These are phyloP conservation scores for Pelagia noctiluca DNA, from an alignment of 30 jellyfish, hydroid and myxozoan genomes.

Conservation along the genomic window DNA sequence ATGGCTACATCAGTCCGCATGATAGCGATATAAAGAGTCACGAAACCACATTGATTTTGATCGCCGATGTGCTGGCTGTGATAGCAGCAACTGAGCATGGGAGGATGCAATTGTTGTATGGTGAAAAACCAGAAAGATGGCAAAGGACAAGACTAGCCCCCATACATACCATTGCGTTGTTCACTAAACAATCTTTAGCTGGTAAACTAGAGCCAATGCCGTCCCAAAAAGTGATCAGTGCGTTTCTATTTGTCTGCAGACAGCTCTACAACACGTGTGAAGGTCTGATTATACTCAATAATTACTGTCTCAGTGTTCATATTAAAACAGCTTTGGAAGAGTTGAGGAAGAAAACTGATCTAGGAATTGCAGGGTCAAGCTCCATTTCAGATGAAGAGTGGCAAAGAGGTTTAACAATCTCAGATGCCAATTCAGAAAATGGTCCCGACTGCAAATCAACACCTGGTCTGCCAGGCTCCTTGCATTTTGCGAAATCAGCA, in stretches of 20 bases:
- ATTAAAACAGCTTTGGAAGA: slow-evolving; percentile 42
- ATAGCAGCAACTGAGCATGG: slow-evolving; percentile 73
- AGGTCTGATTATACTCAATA: slow-evolving; percentile 53
- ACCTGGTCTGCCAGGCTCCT: too few relatives aligned
- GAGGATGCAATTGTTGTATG: slow-evolving; percentile 71
- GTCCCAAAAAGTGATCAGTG: slow-evolving; percentile 38
- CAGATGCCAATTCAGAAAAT: background rate
- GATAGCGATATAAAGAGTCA: slow-evolving; percentile 7
- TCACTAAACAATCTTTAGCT: slow-evolving; percentile 52
- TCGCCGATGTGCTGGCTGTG: slow-evolving; percentile 78
- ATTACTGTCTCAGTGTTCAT: slow-evolving; percentile 27
- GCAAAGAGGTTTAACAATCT: slow-evolving; percentile 4
- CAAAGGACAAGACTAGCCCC: slow-evolving; percentile 63
- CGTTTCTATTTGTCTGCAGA: slow-evolving; percentile 77
- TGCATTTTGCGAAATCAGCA: too few relatives aligned
- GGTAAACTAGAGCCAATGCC: slow-evolving; percentile 45
- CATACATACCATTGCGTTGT: slow-evolving; percentile 54
- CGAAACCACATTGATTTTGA: slow-evolving; percentile 40
- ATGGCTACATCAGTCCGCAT: slow-evolving; percentile 19
- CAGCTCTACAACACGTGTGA: slow-evolving; percentile 76
- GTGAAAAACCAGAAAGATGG: slow-evolving; percentile 67
- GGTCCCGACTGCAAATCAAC: too few relatives aligned
- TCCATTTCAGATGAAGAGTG: background rate
- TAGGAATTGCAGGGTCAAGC: too few relatives aligned
- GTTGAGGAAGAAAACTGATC: background rate